These are phyloP conservation scores for Mythimna ferrago DNA, from an alignment of 2,888 invertebrate genomes.

Conservation along the genomic window DNA sequence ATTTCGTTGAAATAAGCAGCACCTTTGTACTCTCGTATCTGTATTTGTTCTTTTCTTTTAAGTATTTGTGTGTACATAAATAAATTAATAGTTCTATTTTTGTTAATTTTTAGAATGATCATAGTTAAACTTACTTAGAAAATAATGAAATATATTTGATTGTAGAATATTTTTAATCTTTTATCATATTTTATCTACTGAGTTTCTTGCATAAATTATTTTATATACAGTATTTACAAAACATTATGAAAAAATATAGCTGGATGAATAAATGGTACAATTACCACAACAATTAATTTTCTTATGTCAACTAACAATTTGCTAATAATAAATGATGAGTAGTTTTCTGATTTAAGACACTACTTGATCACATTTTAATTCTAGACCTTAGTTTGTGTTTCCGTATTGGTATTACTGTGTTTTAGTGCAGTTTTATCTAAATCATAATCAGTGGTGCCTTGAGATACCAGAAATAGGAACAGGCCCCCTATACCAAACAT, in stretches of 20 bases:
- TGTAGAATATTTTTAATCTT: conserved; percentile 44
- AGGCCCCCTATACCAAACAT: conserved; percentile 70
- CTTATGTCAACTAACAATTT: conserved; percentile 22
- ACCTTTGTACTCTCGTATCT: no score
- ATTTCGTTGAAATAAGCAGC: no score
- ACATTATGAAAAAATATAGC: conserved; percentile 40
- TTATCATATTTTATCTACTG: conserved; percentile 67
- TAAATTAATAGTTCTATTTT: no score
- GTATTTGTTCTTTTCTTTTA: no score
- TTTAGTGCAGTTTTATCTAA: conserved; percentile 51
- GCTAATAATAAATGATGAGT: conserved; percentile 15
- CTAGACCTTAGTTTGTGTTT: conserved; percentile 3
- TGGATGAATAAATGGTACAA: conserved; percentile 18
- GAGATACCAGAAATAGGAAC: conserved; percentile 71
- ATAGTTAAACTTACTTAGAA: background rate
- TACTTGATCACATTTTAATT: background rate
- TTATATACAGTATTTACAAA: conserved; percentile 80
- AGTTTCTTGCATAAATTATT: conserved; percentile 48
- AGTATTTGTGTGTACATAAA: no score
- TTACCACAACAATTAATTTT: conserved; percentile 19
- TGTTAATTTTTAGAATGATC: background rate
- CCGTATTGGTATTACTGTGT: background rate
- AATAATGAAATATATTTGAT: conserved; percentile 6
- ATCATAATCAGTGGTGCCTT: conserved; percentile 80
- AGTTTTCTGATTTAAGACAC: background rate